A percentile compares a stretch with the other conserved stretches of the same genome.
phyloP scores from a whole-genome alignment of 2,797 vertebrate species.

The Loris lydekkerianus region DNA sequence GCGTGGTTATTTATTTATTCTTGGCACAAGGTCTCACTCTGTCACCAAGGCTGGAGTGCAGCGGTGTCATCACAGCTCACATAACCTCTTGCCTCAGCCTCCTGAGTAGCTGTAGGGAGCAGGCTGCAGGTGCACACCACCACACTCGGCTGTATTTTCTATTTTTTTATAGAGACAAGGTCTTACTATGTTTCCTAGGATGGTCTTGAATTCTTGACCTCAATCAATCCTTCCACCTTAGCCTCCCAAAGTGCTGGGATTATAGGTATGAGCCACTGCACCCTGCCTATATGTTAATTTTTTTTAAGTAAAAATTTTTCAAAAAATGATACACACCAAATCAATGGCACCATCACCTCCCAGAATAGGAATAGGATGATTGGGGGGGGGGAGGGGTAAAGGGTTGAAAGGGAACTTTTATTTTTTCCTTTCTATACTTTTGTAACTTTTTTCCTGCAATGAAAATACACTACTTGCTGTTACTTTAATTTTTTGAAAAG shows the following conservation, averaged over 20 bases:
- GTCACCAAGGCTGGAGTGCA: neutral
- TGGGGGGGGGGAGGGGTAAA: neutral
- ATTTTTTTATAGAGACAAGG: neutral
- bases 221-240: neutral
- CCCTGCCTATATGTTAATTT: neutral
- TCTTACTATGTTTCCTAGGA: neutral
- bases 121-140: neutral
- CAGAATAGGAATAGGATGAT: neutral
- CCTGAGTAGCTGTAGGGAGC: neutral
- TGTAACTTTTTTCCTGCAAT: neutral
- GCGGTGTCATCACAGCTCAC: neutral
- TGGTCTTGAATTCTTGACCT: neutral
- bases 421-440: neutral
- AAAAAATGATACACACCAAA: neutral
- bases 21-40: neutral
- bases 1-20: neutral
- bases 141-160: neutral
- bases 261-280: neutral
- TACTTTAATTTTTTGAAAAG: neutral
- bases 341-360: neutral
- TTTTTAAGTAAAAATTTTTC: neutral
- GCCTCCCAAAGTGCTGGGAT: neutral
- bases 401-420: neutral
- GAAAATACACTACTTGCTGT: neutral
- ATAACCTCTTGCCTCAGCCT: neutral